Base-by-base conservation (phyloP, 64 coral and sea anemone species). In the Montipora capricornis region DNA sequence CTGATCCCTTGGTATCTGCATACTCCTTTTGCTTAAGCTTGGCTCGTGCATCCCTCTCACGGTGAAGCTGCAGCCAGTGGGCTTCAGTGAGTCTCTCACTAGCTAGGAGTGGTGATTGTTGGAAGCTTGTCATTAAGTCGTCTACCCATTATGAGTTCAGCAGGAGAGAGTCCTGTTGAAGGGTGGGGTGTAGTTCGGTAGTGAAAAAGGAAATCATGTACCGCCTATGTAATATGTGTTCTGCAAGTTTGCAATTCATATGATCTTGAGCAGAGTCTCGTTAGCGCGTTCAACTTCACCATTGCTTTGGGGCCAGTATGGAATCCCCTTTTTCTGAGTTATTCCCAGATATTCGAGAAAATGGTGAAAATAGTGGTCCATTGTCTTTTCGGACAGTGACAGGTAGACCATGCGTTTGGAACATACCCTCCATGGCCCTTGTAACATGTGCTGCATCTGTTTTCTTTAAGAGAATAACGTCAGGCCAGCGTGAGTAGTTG, bases 401-500 rank as follows among this genome's bases (percentile, higher is more conserved):
- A 9, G 87, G 74, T 26, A 88, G 46, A 22, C 68, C 85, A 88
- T 88, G 85, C 74, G 85, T 88, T 19, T 51, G 60, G 66, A 88
- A 77, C 44, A 93, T 87, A 8, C 57, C 82, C 57, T 93, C 91
- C 55, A 93, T 64, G 49, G 81, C 91, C 47, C 22, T 57, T 20
- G 58, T 86, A 22, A 83, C 90, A 62, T 85, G 90, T 5, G 51
- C 15, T n/a, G 50, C 74, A 86, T 93, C 91, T 79, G 91, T 77
- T 45, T 93, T 93, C 73, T 70, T 77, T 1, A 93, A 53, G 9
- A 79, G 19, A 12, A 87, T 83, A 45, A 93, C 82, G 16, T 93
- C 91, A n/a, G 91, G 91, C 82, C 91, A 93, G 14, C 81, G 82
- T 5, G 49, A 87, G 19, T 47, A 87, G 17, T 93, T 93, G 59